Conservation (phyloP, 2,888 invertebrate genomes). For the Cartodere bifasciata region DNA sequence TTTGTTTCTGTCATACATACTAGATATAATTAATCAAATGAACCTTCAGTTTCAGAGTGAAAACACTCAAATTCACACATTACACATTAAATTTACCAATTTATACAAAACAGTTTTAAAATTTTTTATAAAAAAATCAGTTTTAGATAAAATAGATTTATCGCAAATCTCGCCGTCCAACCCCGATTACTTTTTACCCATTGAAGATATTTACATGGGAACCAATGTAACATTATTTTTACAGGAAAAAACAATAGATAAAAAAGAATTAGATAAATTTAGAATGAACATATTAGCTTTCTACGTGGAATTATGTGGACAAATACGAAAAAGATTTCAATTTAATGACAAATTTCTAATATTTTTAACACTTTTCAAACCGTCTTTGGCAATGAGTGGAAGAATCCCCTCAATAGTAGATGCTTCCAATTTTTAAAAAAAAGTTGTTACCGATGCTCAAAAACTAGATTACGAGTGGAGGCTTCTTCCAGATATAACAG, state of each 20-base stretch:
- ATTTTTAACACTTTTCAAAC: slow-evolving; percentile 6
- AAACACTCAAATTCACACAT: slow-evolving; percentile 5
- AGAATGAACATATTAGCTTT: slow-evolving; percentile 1
- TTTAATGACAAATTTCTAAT: slow-evolving; percentile 5
- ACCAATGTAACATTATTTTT: slow-evolving; percentile 1
- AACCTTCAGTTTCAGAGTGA: slow-evolving; percentile 9
- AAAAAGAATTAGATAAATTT: neutral
- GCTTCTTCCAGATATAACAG: slow-evolving; percentile 7
- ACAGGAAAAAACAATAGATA: neutral
- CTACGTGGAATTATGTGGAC: slow-evolving; percentile 4
- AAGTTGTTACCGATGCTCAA: slow-evolving; percentile 9
- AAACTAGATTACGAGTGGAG: slow-evolving; percentile 12
- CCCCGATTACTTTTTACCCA: neutral
- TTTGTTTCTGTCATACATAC: slow-evolving; percentile 5
- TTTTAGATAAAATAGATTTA: slow-evolving; percentile 1
- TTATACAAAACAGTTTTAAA: neutral
- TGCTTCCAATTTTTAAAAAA: slow-evolving; percentile 8
- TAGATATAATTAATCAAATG: slow-evolving; percentile 7
- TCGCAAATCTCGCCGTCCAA: neutral
- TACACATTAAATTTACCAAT: neutral
- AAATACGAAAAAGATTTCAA: slow-evolving; percentile 5
- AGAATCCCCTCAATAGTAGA: slow-evolving; percentile 8
- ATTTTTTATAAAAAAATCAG: neutral
- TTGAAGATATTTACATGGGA: slow-evolving; percentile 2
- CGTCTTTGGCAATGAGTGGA: slow-evolving; percentile 11